phyloP scores from a whole-genome alignment of 1,140 invertebrate genomes.

The Aphelenchoides avenae region DNA sequence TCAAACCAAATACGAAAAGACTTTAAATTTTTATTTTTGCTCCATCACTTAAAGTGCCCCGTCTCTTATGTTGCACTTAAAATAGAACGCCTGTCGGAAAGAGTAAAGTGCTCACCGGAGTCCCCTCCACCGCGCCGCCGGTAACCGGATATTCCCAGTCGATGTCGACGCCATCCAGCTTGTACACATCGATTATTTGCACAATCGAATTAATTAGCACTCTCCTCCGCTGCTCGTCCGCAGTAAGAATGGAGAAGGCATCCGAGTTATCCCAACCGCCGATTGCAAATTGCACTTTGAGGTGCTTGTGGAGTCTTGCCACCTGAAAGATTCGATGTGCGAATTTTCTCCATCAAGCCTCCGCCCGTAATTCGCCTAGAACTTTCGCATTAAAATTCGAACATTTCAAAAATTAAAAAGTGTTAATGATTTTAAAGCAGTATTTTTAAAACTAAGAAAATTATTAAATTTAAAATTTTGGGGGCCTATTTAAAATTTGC shows the following conservation, averaged over 20 bases:
- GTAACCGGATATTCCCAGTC: constrained; percentile 84
- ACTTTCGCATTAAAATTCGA: too few relatives aligned
- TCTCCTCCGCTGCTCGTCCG: background rate
- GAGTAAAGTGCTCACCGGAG: too few relatives aligned
- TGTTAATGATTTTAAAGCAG: background rate
- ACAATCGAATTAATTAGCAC: constrained; percentile 84
- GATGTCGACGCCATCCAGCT: constrained; percentile 90
- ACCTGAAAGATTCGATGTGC: background rate
- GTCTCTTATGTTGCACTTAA: too few relatives aligned
- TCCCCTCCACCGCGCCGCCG: constrained; percentile 64
- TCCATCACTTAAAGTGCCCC: too few relatives aligned
- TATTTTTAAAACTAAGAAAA: background rate
- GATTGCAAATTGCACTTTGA: constrained; percentile 38
- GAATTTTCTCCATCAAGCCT: too few relatives aligned
- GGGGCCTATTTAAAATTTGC: constrained; percentile 8
- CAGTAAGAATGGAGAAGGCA: constrained; percentile 32
- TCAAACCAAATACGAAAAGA: too few relatives aligned
- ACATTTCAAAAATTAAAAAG: too few relatives aligned
- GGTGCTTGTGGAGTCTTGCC: background rate
- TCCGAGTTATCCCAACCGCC: constrained; percentile 57
- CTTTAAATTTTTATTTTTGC: too few relatives aligned
- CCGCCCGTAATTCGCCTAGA: too few relatives aligned
- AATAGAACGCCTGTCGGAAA: too few relatives aligned
- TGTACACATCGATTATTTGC: constrained; percentile 80
- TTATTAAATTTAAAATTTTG: background rate